Base-by-base conservation (phyloP, 2,113 vertebrate species). In the Rhea pennata region DNA sequence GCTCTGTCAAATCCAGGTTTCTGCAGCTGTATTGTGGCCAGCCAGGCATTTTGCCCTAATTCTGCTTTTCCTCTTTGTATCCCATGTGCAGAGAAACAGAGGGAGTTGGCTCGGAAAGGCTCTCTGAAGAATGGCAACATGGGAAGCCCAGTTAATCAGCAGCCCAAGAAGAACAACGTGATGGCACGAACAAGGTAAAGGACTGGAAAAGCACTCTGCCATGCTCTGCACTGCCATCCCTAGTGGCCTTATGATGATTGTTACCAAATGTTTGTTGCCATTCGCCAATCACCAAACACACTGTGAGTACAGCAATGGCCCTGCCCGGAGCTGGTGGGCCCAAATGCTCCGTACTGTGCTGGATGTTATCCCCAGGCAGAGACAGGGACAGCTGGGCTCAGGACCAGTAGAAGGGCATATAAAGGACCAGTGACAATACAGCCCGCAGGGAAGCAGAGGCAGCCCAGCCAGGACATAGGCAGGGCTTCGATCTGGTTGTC, bases 161-260 rank as follows among this genome's bases (percentile, higher is more conserved):
- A 99, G 94, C 99, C 99, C 87, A 99, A 99, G 98, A 99, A 99
- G 98, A 99, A 99, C 98, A 99, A 99, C 0, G 99, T 99, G 91
- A 99, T 99, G 99, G 99, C 99, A 95, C 98, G 99, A 92, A 99
- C 99, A 98, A 99, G 99, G 99, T 99, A 97, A 97, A 95, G 26
- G 5, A 27, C 58, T 76, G 39, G 29, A 59, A 50, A 12, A 75
- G 19, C 27, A 23, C 23, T 24, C 14, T 58, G 10, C 46, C 61
- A 9, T 71, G n/a, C 64, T 56, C 29, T 53, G 29, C 39, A 3
- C 64, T 74, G 23, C n/a, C 29, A 10, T 65, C 16, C 40, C 44
- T 65, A 10, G 9, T 24, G 29, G 14, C 62, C 23, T 21, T 70
- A 53, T 48, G 12, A 8, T 65, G 58, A 36, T 36, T 36, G 36